These are phyloP conservation scores for Sitobion miscanthi DNA, from an alignment of 1,140 invertebrate genomes.

Conservation along the genomic window DNA sequence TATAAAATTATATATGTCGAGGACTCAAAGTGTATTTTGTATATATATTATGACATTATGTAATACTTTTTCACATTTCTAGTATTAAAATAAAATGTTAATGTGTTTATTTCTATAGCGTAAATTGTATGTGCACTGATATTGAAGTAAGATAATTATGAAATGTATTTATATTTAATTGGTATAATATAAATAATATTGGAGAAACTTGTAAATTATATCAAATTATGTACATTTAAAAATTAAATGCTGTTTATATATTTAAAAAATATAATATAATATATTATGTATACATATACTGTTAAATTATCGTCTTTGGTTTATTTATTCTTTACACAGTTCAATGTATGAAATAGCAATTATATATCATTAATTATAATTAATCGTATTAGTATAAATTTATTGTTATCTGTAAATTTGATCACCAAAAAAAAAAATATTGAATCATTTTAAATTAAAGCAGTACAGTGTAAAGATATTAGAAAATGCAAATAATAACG, in stretches of 20 bases:
- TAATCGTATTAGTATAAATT: background rate
- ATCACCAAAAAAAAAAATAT: background rate
- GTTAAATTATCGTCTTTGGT: background rate
- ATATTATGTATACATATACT: background rate
- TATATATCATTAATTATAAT: background rate
- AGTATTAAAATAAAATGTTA: background rate
- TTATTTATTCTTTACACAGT: background rate
- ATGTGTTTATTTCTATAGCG: background rate
- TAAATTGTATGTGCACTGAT: background rate
- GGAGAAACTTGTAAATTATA: too few relatives aligned
- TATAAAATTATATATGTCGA: background rate
- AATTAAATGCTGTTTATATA: background rate
- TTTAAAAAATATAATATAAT: background rate
- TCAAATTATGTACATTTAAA: background rate
- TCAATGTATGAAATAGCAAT: background rate
- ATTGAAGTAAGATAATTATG: background rate
- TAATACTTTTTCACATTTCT: background rate
- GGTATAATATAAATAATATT: too few relatives aligned
- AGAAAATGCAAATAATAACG: background rate
- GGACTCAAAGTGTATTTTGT: background rate
- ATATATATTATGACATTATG: background rate
- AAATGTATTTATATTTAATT: background rate
- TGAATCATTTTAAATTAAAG: background rate
- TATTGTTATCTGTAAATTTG: background rate
- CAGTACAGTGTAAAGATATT: background rate